Conservation (phyloP, 2,797 vertebrate species). For the Salarias fasciatus region DNA sequence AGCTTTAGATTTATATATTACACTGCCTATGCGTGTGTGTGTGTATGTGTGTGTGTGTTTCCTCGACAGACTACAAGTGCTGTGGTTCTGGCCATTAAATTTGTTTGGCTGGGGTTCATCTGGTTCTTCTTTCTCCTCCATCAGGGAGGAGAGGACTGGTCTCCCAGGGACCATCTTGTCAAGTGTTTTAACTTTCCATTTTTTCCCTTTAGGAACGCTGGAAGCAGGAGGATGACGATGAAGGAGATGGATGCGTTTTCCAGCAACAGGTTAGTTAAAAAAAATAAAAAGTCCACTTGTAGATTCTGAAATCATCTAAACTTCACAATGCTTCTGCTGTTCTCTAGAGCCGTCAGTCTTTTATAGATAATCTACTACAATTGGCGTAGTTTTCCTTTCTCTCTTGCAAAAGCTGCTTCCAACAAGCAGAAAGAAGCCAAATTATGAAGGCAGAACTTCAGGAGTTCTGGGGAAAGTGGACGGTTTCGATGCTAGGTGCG, state of each 20-base stretch:
- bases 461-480: too few species aligned
- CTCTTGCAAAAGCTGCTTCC: conserved; percentile 12
- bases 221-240: conserved; percentile 15
- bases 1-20: conserved; percentile 48
- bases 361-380: not conserved
- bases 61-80: conserved; percentile 56
- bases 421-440: conserved; percentile 6
- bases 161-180: conserved; percentile 52
- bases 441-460: conserved; percentile 9
- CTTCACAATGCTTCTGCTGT: too few species aligned
- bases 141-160: conserved; percentile 32
- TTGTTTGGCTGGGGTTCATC: conserved; percentile 51
- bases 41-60: conserved; percentile 41
- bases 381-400: not conserved
- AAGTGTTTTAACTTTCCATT: conserved; percentile 42
- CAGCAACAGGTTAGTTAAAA: conserved; percentile 16
- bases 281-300: too few species aligned
- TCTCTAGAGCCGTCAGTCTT: too few species aligned
- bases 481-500: too few species aligned
- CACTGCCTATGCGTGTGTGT: conserved; percentile 35
- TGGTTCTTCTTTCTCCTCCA: conserved; percentile 52
- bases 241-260: conserved; percentile 20
- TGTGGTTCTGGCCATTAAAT: conserved; percentile 54
- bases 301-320: too few species aligned
- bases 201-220: conserved; percentile 40